Evolutionary conservation across 2,888 invertebrate genomes (phyloP).

Genomic region (Caenorhabditis sp.): DNA sequence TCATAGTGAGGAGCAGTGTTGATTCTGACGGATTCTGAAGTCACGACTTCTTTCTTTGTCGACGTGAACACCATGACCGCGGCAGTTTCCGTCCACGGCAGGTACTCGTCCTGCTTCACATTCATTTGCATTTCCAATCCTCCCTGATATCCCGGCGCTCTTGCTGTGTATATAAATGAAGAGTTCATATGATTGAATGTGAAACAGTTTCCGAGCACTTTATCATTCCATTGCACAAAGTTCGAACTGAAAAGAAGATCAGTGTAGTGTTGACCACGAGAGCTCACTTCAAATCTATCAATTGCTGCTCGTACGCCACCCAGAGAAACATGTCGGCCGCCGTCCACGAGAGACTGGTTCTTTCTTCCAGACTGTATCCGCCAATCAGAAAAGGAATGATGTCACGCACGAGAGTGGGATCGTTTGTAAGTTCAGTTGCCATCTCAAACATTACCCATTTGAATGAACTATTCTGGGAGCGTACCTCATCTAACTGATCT

Average conservation of each 20-base stretch:
- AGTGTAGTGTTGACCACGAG: background rate
- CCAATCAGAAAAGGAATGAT: slow-evolving; percentile 66
- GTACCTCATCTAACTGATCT: slow-evolving; percentile 38
- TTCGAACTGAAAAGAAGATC: slow-evolving; percentile 38
- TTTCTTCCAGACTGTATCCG: slow-evolving; percentile 30
- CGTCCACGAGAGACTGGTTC: slow-evolving; percentile 63
- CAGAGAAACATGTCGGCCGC: slow-evolving; percentile 64
- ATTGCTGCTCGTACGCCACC: slow-evolving; percentile 66
- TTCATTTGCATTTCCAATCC: slow-evolving; percentile 61
- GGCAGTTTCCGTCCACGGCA: slow-evolving; percentile 64
- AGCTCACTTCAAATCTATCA: slow-evolving; percentile 52
- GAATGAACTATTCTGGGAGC: background rate
- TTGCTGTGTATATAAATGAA: slow-evolving; percentile 45
- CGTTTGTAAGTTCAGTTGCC: slow-evolving; percentile 54
- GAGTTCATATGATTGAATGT: slow-evolving; percentile 68
- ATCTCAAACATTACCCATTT: slow-evolving; percentile 45
- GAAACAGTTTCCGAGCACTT: slow-evolving; percentile 67
- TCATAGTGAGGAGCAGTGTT: slow-evolving; percentile 56
- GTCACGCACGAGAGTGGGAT: slow-evolving; percentile 62
- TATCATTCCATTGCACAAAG: slow-evolving; percentile 64
- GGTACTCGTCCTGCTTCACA: slow-evolving; percentile 62
- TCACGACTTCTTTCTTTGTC: slow-evolving; percentile 53
- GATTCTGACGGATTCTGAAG: slow-evolving; percentile 64
- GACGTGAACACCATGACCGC: slow-evolving; percentile 65
- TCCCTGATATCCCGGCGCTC: slow-evolving; percentile 52